These are phyloP conservation scores for Zosterops hypoxanthus DNA, from an alignment of 2,113 vertebrate species.

Conservation along the genomic window DNA sequence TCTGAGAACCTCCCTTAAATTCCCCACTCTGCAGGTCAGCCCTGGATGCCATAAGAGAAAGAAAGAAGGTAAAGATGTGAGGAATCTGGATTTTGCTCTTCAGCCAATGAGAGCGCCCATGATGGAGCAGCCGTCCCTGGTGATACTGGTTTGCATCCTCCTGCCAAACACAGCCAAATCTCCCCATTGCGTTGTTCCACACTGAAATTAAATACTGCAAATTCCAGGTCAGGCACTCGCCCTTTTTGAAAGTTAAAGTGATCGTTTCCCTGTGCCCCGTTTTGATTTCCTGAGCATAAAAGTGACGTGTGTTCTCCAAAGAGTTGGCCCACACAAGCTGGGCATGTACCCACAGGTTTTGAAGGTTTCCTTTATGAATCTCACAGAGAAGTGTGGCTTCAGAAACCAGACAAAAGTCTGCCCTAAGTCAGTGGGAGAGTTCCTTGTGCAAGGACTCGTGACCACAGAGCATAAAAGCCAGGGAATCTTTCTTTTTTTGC, in stretches of 20 bases:
- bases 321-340: not conserved
- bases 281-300: conserved; percentile 30
- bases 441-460: not conserved
- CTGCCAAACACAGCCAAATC: not conserved
- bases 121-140: rapidly evolving
- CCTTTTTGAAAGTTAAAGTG: conserved; percentile 23
- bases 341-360: conserved; percentile 6
- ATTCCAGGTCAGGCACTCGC: not conserved
- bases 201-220: not conserved
- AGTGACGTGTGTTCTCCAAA: conserved; percentile 20
- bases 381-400: not conserved
- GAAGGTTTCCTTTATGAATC: conserved; percentile 25
- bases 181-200: not conserved
- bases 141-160: not conserved
- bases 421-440: not conserved
- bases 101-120: rapidly evolving
- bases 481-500: not conserved
- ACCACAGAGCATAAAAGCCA: not conserved
- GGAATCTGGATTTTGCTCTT: not conserved
- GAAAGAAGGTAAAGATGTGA: not conserved
- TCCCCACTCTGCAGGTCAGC: not conserved
- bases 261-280: not conserved
- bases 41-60: not conserved
- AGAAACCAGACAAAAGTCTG: conserved; percentile 35
- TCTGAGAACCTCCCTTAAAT: not conserved